Conservation (phyloP, 2,113 vertebrate genomes). For the Elanoides forficatus region DNA sequence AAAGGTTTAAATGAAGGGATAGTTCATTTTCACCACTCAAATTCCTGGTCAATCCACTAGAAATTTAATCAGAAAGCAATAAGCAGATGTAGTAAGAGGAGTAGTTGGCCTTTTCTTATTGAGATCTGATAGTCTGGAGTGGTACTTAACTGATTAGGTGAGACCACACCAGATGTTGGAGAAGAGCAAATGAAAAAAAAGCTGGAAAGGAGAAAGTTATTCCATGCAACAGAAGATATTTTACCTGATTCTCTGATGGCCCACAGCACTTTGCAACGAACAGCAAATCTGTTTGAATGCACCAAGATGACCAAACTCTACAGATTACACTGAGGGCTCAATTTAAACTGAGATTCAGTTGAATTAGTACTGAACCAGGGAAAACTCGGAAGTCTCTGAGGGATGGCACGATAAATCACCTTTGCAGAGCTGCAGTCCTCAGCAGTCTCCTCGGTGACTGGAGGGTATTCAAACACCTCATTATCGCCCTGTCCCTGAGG, state of each 20-base stretch:
- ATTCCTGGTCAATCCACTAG: slow-evolving; percentile 28
- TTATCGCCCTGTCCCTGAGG: rapidly evolving
- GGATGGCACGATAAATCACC: neutral
- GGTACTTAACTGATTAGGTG: neutral
- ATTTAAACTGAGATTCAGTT: neutral
- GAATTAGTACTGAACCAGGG: neutral
- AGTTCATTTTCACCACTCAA: slow-evolving; percentile 29
- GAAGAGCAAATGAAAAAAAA: neutral
- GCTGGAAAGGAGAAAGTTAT: neutral
- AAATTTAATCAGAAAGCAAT: slow-evolving; percentile 42
- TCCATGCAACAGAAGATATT: neutral
- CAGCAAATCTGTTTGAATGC: neutral
- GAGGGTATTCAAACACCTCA: neutral
- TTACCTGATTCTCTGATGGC: neutral
- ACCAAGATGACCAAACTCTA: neutral
- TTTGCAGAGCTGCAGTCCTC: neutral
- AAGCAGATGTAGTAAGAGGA: neutral
- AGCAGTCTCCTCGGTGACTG: neutral
- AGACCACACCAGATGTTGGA: neutral
- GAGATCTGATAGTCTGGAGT: neutral
- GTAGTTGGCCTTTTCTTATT: neutral
- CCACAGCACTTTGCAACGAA: neutral
- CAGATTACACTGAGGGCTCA: neutral
- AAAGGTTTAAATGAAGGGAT: neutral
- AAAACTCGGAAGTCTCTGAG: neutral